phyloP scores from a whole-genome alignment of 2,797 vertebrate genomes.

The Steatocranus sp. region DNA sequence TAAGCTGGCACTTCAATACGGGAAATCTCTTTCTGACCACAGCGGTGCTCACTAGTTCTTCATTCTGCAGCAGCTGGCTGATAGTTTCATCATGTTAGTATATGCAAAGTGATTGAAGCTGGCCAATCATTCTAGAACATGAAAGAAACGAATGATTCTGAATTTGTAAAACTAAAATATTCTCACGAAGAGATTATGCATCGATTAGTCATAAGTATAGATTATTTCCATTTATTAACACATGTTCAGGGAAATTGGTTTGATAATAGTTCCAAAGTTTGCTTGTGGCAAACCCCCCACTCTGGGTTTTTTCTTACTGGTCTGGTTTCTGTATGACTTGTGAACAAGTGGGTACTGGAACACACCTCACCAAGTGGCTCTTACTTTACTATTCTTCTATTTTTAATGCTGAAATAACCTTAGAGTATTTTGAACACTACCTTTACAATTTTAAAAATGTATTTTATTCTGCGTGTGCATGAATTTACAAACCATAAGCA shows the following conservation, averaged over 20 bases:
- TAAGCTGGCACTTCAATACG: not conserved
- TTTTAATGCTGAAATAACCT: not conserved
- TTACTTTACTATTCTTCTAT: not conserved
- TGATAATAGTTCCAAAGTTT: not conserved
- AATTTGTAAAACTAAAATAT: not conserved
- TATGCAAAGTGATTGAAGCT: not conserved
- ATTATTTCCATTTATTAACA: not conserved
- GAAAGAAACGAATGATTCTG: not conserved
- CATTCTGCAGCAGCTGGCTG: not conserved
- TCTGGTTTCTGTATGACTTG: not conserved
- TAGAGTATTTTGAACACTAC: not conserved
- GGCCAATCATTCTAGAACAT: not conserved
- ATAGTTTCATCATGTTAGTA: not conserved
- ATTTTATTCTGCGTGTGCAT: fast-evolving
- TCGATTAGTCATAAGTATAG: not conserved
- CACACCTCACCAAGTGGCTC: fast-evolving
- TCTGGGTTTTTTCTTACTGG: not conserved
- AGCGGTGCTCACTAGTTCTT: not conserved
- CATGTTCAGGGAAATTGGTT: not conserved
- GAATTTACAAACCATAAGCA: not conserved
- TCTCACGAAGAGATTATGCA: not conserved
- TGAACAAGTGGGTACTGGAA: not conserved
- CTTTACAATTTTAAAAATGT: not conserved
- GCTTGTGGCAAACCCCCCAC: not conserved
- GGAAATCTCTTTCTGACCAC: not conserved